A percentile compares a stretch with the other conserved stretches of the same genome.
Evolutionary conservation across 2,113 vertebrate genomes (phyloP).

Genomic region (Triplophysa siluroides): DNA sequence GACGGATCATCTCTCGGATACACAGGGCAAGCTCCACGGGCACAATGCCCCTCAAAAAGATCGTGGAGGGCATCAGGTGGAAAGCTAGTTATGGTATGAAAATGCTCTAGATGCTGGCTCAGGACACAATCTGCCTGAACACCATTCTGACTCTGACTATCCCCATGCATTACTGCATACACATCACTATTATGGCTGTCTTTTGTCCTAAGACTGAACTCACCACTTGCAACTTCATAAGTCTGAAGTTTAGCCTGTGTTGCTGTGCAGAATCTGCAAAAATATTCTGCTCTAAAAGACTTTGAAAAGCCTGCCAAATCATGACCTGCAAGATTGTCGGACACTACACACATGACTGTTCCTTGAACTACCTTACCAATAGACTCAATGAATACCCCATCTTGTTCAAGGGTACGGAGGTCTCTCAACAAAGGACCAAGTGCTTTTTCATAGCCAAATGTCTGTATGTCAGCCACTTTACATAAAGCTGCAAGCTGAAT

Average conservation of each 20-base stretch:
- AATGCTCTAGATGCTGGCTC: slow-evolving; percentile 7
- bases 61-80: slow-evolving; percentile 26
- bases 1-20: neutral
- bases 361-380: slow-evolving; percentile 44
- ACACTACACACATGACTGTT: slow-evolving; percentile 29
- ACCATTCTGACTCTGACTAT: slow-evolving; percentile 6
- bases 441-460: too few species aligned
- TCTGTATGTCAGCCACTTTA: too few species aligned
- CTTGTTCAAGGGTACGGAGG: slow-evolving; percentile 42
- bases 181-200: slow-evolving; percentile 34
- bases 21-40: neutral
- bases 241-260: slow-evolving; percentile 28
- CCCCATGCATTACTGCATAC: slow-evolving; percentile 21
- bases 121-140: slow-evolving; percentile 20
- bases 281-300: slow-evolving; percentile 41
- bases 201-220: slow-evolving; percentile 34
- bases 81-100: slow-evolving; percentile 28
- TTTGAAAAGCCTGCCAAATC: slow-evolving; percentile 14
- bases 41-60: slow-evolving; percentile 7
- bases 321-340: slow-evolving; percentile 47
- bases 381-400: slow-evolving; percentile 47
- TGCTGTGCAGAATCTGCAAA: slow-evolving; percentile 44
- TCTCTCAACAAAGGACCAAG: slow-evolving; percentile 11
- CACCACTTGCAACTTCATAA: slow-evolving; percentile 9
- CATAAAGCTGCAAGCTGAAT: too few species aligned